Percentiles rank a stretch among this genome's conserved stretches.
These are phyloP conservation scores for Acromyrmex charruanus DNA, from an alignment of 1,140 invertebrate species.

Conservation along the genomic window DNA sequence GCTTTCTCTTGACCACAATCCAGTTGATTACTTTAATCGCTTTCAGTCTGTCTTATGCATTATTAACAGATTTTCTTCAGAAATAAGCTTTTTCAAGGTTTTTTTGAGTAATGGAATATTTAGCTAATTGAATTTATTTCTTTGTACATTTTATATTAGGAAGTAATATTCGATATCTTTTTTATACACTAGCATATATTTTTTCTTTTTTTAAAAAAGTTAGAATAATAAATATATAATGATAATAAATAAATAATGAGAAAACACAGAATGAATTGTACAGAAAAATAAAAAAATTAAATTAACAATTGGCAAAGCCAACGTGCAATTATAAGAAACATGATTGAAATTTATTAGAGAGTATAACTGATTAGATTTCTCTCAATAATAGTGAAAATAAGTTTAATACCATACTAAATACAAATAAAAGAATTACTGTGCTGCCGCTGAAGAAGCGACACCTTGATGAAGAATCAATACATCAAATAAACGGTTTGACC, in stretches of 20 bases:
- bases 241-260: neutral
- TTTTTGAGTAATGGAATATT: no score
- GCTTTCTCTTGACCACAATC: no score
- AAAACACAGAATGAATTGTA: neutral
- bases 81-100: no score
- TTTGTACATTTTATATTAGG: no score
- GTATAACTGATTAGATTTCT: neutral
- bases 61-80: no score
- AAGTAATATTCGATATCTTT: no score
- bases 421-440: neutral
- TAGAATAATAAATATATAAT: neutral
- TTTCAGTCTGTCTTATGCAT: no score
- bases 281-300: neutral
- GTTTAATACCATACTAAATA: neutral
- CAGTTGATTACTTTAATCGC: no score
- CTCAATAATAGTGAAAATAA: neutral
- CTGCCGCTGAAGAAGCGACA: neutral
- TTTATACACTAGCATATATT: no score
- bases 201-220: no score
- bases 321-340: neutral
- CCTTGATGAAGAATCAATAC: slow-evolving; percentile 52
- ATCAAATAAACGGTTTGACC: neutral
- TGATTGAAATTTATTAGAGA: neutral
- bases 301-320: neutral
- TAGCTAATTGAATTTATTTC: no score